Conservation (phyloP, 2,113 vertebrate genomes). For the Epinephelus cyanopodus region DNA sequence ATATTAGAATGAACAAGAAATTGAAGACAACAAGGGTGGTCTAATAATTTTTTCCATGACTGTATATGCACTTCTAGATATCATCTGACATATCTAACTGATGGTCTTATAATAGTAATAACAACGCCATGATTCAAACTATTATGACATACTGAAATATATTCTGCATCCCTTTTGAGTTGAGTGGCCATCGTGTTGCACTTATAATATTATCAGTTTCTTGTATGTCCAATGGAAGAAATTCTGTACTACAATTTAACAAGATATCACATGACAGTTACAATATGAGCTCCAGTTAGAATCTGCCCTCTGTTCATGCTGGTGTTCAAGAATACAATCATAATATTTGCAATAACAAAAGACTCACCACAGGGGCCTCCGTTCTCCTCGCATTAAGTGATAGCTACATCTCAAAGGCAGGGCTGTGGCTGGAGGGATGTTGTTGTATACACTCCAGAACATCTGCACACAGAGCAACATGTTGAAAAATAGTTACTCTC, state of each 20-base stretch:
- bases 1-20: no score
- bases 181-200: neutral
- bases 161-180: neutral
- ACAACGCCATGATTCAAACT: neutral
- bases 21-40: no score
- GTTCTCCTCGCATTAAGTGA: constrained; percentile 95
- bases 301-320: neutral
- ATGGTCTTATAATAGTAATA: neutral
- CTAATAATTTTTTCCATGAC: no score
- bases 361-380: constrained; percentile 92
- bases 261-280: neutral
- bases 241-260: neutral
- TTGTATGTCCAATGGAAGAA: neutral
- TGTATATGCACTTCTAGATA: no score
- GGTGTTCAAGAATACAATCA: neutral
- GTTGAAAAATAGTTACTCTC: no score
- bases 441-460: constrained; percentile 99
- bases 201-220: neutral
- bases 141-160: neutral
- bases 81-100: neutral
- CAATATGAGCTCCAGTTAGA: neutral
- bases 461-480: constrained; percentile 78
- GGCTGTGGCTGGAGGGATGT: constrained; percentile 91
- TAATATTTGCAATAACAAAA: neutral
- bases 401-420: constrained; percentile 94